Conservation (phyloP, 2,113 vertebrate species). For the Pomatorhinus ruficollis region DNA sequence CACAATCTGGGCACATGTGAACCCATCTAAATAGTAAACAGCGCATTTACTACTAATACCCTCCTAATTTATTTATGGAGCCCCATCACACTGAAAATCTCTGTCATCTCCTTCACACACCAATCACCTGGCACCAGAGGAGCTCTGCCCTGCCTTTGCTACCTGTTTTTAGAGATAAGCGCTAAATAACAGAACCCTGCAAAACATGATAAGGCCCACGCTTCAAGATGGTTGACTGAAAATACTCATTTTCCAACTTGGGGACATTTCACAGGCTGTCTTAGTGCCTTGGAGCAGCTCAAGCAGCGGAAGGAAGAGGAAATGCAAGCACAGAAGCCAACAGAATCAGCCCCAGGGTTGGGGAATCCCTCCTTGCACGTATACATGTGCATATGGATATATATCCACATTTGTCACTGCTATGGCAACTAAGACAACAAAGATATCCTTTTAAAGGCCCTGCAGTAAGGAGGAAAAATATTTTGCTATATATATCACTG, state of each 20-base stretch:
- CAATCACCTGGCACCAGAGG: neutral
- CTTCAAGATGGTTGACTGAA: neutral
- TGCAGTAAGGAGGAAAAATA: slow-evolving; percentile 60
- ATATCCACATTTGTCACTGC: slow-evolving; percentile 34
- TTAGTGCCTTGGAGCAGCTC: neutral
- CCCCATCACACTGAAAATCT: neutral
- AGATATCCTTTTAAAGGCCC: slow-evolving; percentile 62
- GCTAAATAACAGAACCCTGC: neutral
- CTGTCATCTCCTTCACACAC: neutral
- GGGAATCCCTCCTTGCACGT: slow-evolving; percentile 46
- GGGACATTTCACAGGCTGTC: neutral
- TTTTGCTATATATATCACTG: slow-evolving; percentile 63
- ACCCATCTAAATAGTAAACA: slow-evolving; percentile 20
- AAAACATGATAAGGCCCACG: neutral
- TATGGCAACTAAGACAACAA: slow-evolving; percentile 67
- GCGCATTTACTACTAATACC: neutral
- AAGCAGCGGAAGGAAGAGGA: neutral
- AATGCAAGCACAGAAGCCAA: slow-evolving; percentile 16
- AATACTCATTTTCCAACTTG: neutral
- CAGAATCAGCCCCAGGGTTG: neutral
- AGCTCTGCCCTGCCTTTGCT: neutral
- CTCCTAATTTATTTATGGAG: slow-evolving; percentile 15
- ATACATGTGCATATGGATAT: neutral
- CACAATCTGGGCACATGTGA: neutral
- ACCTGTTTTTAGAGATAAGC: neutral